Percentiles rank a stretch among this genome's conserved stretches.
phyloP scores from a whole-genome alignment of 2,113 vertebrate genomes.

The Ellobius talpinus region DNA sequence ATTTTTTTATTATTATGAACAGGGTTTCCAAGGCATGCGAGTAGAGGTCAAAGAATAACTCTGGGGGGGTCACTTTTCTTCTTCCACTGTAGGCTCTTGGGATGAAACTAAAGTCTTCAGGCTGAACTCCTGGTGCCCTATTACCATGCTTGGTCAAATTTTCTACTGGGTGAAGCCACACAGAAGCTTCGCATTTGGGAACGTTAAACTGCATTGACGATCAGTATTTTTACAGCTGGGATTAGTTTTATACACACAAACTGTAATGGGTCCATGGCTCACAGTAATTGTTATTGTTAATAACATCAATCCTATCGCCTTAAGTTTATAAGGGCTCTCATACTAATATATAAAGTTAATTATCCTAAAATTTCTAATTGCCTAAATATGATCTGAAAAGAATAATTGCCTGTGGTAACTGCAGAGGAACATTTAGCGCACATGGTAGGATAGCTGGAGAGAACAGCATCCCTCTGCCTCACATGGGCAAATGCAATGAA shows the following conservation, averaged over 20 bases:
- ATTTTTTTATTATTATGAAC: not conserved
- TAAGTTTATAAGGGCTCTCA: constrained; percentile 12
- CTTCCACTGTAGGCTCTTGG: not conserved
- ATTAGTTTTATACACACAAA: not conserved
- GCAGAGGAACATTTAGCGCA: constrained; percentile 34
- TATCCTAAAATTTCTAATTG: constrained; percentile 59
- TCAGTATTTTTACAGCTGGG: not conserved
- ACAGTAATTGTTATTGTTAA: constrained; percentile 15
- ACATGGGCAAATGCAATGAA: constrained; percentile 20
- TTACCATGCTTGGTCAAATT: not conserved
- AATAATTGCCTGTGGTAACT: constrained; percentile 24
- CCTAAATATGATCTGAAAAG: constrained; percentile 43
- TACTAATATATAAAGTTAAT: constrained; percentile 66
- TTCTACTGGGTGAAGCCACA: not conserved
- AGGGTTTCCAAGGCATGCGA: not conserved
- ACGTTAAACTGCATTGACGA: not conserved
- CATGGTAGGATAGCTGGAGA: constrained; percentile 6
- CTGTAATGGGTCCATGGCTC: not conserved
- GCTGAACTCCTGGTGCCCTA: not conserved
- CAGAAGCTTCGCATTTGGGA: not conserved
- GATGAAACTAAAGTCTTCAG: too few relatives aligned
- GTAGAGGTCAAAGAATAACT: not conserved
- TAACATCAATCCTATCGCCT: constrained; percentile 26
- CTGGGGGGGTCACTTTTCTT: not conserved
- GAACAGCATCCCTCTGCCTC: not conserved